Base-by-base conservation (phyloP, 2,888 invertebrate genomes). In the Proisotoma minuta region DNA sequence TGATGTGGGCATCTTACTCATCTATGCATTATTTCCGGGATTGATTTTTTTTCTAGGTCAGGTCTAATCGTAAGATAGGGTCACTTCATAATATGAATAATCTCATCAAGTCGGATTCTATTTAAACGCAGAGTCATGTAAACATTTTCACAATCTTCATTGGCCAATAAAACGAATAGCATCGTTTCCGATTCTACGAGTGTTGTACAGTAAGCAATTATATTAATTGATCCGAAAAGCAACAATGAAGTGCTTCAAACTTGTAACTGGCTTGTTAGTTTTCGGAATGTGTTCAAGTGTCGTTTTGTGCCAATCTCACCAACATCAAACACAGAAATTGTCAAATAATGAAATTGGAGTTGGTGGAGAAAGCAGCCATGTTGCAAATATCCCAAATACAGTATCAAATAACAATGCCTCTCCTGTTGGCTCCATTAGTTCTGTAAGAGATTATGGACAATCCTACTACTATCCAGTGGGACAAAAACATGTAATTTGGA, bases 41-140 rank as follows among this genome's bases (percentile, higher is more conserved):
- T 57, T 29, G 51, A 58, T 65, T 59, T 27, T 58, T 64, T 34
- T 63, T 68, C 60, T 68, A 62, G 68, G 65, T 68, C 68, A 68
- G n/a, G 57, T 34, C 34, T 34, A 62, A n/a, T n/a, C n/a, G n/a
- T n/a, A n/a, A 49, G 59, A 60, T 52, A 54, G 67, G 62, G 62
- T 63, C 62, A 64, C 54, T 4, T 54, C 40, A 34, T 34, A 15
- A 8, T 15, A 34, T 15, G 34, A 34, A 34, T 34, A 15, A n/a
- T n/a, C 34, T 8, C 15, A 34, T 34, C 8, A 8, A 34, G 15
- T 34, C 15, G 34, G 34, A 34, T 34, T 10, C 34, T 54, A 54
- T 54, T 39, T 54, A 54, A 54, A 54, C 54, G 26, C 28, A 54
- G 2, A 39, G 40, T 18, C 54, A 20, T 34, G 24, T n/a, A 39